Evolutionary conservation across 2,888 invertebrate genomes (phyloP), one percentile per base, ranked within the genome.

Genomic region (Heterodera filipjevi): DNA sequence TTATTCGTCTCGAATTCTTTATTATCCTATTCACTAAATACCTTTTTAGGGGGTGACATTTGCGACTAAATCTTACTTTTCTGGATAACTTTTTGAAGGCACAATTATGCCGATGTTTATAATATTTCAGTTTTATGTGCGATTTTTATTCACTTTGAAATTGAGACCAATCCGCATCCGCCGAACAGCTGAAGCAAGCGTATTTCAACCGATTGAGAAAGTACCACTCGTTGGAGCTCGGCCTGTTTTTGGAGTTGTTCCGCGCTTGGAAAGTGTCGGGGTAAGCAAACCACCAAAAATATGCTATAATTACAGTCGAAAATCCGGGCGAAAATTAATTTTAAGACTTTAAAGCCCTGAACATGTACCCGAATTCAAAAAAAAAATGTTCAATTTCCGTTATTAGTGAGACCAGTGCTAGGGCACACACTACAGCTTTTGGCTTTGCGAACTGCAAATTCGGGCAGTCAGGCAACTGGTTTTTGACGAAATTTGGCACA

Each of bases 391-490:
- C 10, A 33, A n/a, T 30, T 10, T 22, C n/a, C n/a, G 22, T 30
- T 79, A 80, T 44, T 33, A 85, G 85, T 33, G 66, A 79, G 68
- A n/a, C 74, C 19, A 59, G 27, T 35, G n/a, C 64, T 16, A n/a
- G n/a, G 76, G 83, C 5, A 53, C 68, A 32, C 46, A 59, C 3
- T 84, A 84, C 83, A 78, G 85, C 73, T 64, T 77, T 76, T 88
- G 87, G 87, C 81, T 88, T 19, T 81, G 84, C 27, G 88, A 88
- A 78, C 88, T 88, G 76, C 79, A 80, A 39, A 80, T 88, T 12
- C 84, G 87, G 6, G 84, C 84, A 68, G 78, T 78, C 6, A 82
- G 82, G 70, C 84, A 86, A 75, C 82, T 85, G 16, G 82, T 87
- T 68, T 84, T 81, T 12, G 83, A 86, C 74, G 80, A 82, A 33